Evolutionary conservation across 2,888 invertebrate species (phyloP), one percentile per base, ranked within the genome.

Genomic region (Miltochrista miniata): DNA sequence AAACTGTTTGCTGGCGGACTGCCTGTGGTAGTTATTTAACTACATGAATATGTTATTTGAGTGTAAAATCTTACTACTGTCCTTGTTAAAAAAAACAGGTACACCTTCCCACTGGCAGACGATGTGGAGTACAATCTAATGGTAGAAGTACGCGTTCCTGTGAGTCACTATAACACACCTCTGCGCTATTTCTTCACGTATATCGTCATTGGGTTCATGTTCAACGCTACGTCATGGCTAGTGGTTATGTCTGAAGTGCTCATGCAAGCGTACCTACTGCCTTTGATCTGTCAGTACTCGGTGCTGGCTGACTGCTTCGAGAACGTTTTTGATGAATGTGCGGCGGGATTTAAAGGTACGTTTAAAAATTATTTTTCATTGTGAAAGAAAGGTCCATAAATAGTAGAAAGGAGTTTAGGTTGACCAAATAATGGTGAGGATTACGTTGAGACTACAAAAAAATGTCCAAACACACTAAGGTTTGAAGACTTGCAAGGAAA

Each of bases 51-150:
- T n/a, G n/a, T n/a, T n/a, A n/a, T n/a, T n/a, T n/a, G 18, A 24
- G 3, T 24, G 2, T 24, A 5, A 24, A 24, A 24, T 24, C 18
- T 24, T 24, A 24, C 5, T 24, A 24, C 18, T 24, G 18, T 24
- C 5, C 3, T n/a, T n/a, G 5, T 30, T 30, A 30, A 30, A 31
- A 7, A 2, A 31, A 31, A 15, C 70, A 88, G 88, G 88, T 72
- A 79, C 41, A 56, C 73, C 0, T 84, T 75, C 45, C 86, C 87
- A 1, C 41, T 88, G 33, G 48, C 87, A 1, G 89, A 89, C 45
- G 84, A 85, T 2, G 12, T 83, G 12, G 82, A 87, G 0, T 87
- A 81, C 69, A 89, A 88, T 43, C 52, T 88, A 1, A 78, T 82
- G 59, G 70, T 84, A 0, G 68, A 73, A 0, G 56, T 81, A 0